phyloP scores from a whole-genome alignment of 1,140 invertebrate genomes.

The Meloidogyne hapla region DNA sequence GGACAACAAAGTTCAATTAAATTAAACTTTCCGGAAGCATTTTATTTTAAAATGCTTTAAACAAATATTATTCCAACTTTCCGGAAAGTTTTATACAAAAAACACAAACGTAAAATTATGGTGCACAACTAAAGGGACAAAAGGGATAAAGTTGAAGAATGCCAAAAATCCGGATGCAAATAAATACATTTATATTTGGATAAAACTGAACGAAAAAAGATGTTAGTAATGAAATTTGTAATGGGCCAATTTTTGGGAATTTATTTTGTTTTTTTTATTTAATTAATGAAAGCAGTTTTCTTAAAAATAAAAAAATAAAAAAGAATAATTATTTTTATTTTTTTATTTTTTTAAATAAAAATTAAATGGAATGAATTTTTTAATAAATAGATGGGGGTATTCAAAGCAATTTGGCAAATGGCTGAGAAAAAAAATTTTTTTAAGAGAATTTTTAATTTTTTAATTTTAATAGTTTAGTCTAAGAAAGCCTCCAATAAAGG shows the following conservation, averaged over 20 bases:
- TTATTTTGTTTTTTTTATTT: not conserved
- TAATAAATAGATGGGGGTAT: not conserved
- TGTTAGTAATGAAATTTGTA: not conserved
- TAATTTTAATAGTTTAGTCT: too few species aligned
- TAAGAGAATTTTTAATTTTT: not conserved
- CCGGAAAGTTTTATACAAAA: not conserved
- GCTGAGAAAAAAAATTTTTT: not conserved
- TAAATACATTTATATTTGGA: not conserved
- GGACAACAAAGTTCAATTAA: too few species aligned
- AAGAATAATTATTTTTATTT: not conserved
- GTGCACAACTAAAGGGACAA: not conserved
- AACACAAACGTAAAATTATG: not conserved
- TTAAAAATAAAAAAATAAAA: not conserved
- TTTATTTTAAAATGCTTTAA: not conserved
- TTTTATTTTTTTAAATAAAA: not conserved
- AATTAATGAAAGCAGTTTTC: not conserved
- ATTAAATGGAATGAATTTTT: not conserved
- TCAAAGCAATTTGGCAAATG: not conserved
- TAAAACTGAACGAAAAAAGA: not conserved
- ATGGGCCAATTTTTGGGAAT: not conserved
- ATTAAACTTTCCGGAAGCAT: too few species aligned
- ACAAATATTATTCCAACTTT: not conserved
- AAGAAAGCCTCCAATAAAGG: too few species aligned
- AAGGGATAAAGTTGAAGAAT: not conserved
- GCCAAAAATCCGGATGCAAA: not conserved